Conservation (phyloP, 2,888 invertebrate genomes). For the Dione vanillae region DNA sequence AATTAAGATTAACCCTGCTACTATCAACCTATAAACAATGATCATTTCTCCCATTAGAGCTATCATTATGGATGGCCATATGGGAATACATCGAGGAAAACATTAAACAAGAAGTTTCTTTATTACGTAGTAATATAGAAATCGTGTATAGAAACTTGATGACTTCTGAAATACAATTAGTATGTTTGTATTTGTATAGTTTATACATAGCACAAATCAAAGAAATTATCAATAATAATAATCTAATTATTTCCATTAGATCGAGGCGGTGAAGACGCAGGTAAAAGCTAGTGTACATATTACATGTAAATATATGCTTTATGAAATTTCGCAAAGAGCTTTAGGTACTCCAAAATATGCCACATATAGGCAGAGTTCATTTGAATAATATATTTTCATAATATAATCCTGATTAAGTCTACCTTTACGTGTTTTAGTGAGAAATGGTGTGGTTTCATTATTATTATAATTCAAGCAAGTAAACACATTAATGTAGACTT, state of each 20-base stretch:
- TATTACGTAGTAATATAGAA: conserved; percentile 31
- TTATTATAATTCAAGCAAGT: conserved; percentile 14
- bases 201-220: background rate
- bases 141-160: conserved; percentile 28
- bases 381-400: conserved; percentile 37
- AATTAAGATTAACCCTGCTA: background rate
- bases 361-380: conserved; percentile 30
- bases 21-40: conserved; percentile 1
- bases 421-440: conserved; percentile 14
- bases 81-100: conserved; percentile 25
- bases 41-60: conserved; percentile 6
- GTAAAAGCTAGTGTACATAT: background rate
- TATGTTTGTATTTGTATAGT: too few species aligned
- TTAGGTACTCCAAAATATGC: conserved; percentile 2
- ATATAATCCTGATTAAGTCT: conserved; percentile 31
- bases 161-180: too few species aligned
- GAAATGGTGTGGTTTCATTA: conserved; percentile 18
- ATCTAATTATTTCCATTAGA: too few species aligned
- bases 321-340: background rate
- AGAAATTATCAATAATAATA: too few species aligned
- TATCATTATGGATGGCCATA: conserved; percentile 6
- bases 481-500: background rate
- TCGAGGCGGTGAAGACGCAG: too few species aligned
- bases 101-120: conserved; percentile 19
- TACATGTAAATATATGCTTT: background rate